Evolutionary conservation across 2,888 invertebrate genomes (phyloP), one percentile per base, ranked within the genome.

Genomic region (Notocelia uddmanniana): DNA sequence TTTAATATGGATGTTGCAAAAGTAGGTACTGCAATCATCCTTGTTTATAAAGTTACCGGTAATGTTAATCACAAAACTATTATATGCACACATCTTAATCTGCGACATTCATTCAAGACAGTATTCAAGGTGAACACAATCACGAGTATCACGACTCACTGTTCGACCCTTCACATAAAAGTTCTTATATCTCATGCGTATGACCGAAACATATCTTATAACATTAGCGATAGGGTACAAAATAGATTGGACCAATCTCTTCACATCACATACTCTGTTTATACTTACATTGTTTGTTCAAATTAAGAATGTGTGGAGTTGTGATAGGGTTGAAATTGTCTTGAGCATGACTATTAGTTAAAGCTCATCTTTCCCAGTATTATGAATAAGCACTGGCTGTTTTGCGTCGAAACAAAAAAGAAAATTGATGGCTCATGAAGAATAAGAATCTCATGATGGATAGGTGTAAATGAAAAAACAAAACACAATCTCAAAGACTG

Each of bases 81-180:
- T n/a, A n/a, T n/a, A n/a, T n/a, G 34, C 55, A 34, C 48, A 50
- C 48, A 62, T 19, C 8, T 21, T 11, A 11, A 21, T 37, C 37
- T 41, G 26, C 48, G 18, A 41, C 54, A 54, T 62, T 45, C 54
- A 66, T 23, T 41, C 37, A 66, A 66, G 41, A 26, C n/a, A 21
- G 21, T 8, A 5, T 19, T n/a, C 64, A 66, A 66, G 70, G 70
- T 70, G 70, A 45, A 62, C 15, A 50, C 15, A 52, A 70, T 59
- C 70, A 66, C 70, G 52, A 59, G 31, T 18, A 70, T 59, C 70
- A 66, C 70, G 52, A 59, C 31, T 18, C 19, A 26, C 34, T 41
- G 48, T 13, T 6, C 50, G 34, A 52, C 63, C 52, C 63, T 52
- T 52, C 23, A 45, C 18, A 60, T 18, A 34, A 2, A 34, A 59